Percentiles rank a stretch among this genome's conserved stretches.
Evolutionary conservation across 2,113 vertebrate species (phyloP).

Genomic region (Setophaga petechia): DNA sequence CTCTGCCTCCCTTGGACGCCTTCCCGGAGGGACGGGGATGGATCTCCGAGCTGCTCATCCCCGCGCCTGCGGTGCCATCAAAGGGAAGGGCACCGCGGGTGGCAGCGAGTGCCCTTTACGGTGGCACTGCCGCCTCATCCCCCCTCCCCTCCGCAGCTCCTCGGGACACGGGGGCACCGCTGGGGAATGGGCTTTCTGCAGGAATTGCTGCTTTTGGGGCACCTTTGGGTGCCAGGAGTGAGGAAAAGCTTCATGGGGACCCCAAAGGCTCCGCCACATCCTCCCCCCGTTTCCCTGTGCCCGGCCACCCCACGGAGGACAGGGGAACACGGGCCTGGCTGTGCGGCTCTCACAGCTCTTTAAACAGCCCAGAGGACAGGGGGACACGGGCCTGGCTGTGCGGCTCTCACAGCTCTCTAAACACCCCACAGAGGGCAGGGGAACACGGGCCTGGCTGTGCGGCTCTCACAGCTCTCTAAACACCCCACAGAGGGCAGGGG

Average conservation of each 20-base stretch:
- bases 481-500: background rate
- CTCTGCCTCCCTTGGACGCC: background rate
- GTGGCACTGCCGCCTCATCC: rapidly evolving
- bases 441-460: rapidly evolving
- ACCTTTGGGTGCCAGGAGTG: background rate
- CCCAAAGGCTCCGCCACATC: background rate
- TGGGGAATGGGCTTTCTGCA: rapidly evolving
- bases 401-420: rapidly evolving
- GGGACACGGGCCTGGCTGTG: rapidly evolving
- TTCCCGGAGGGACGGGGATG: background rate
- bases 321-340: rapidly evolving
- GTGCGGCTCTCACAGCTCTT: background rate
- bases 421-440: background rate
- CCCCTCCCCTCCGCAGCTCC: rapidly evolving
- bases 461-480: background rate
- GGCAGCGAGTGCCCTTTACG: rapidly evolving
- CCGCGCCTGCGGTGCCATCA: rapidly evolving
- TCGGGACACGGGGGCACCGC: rapidly evolving
- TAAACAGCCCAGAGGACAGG: background rate
- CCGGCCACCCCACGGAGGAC: background rate
- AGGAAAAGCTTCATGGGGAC: rapidly evolving
- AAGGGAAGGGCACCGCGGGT: background rate
- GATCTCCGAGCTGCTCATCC: background rate
- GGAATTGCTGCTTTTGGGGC: rapidly evolving
- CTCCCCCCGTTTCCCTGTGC: too few relatives aligned